Evolutionary conservation across 1,140 invertebrate genomes (phyloP).

Genomic region (Apis laboriosa): DNA sequence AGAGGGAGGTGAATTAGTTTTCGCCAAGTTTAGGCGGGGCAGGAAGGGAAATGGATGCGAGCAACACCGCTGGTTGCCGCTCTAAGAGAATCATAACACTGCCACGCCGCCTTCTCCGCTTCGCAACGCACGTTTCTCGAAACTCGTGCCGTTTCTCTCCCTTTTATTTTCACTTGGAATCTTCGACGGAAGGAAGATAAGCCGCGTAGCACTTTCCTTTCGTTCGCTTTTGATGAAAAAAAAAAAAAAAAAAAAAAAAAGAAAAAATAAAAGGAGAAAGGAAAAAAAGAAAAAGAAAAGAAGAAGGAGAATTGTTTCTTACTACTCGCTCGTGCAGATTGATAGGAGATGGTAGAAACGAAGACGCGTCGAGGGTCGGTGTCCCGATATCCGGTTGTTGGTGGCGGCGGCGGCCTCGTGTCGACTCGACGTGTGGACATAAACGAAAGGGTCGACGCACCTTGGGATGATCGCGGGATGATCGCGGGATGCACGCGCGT

Average conservation of each 20-base stretch:
- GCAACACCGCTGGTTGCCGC: not conserved
- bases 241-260: no score
- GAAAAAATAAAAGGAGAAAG: no score
- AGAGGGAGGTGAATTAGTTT: not conserved
- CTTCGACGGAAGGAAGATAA: no score
- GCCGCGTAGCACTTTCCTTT: no score
- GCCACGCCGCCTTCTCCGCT: constrained; percentile 13
- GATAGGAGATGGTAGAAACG: not conserved
- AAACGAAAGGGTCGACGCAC: not conserved
- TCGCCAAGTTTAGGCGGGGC: constrained; percentile 1
- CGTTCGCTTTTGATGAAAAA: no score
- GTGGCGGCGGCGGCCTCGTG: constrained; percentile 10
- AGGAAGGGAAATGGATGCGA: not conserved
- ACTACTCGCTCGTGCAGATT: not conserved
- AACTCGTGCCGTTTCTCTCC: not conserved
- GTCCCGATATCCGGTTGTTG: not conserved
- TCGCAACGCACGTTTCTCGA: not conserved
- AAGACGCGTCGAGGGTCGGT: not conserved
- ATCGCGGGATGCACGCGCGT: constrained; percentile 1
- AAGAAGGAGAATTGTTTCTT: not conserved
- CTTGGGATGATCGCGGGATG: constrained; percentile 3
- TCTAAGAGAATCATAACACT: constrained; percentile 14
- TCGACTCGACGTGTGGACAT: not conserved
- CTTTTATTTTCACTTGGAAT: no score
- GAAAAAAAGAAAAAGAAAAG: no score